A percentile compares a stretch with the other conserved stretches of the same genome.
These are phyloP conservation scores for Notodonta ziczac DNA, from an alignment of 2,888 invertebrate genomes.

Conservation along the genomic window DNA sequence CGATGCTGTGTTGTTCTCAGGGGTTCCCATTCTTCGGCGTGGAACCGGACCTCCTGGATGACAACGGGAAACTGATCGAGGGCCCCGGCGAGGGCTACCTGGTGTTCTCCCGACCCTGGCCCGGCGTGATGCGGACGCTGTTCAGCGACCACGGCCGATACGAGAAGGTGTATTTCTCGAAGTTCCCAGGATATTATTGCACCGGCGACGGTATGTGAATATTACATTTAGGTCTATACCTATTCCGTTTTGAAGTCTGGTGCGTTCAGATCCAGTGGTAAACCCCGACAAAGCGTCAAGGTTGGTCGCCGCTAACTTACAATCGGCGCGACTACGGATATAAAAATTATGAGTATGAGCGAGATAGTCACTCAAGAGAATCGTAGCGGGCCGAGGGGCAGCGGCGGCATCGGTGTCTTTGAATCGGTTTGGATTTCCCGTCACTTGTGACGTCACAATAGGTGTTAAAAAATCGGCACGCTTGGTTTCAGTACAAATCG, in stretches of 20 bases:
- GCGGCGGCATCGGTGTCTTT: too few relatives aligned
- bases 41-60: slow-evolving; percentile 93
- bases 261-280: background rate
- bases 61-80: slow-evolving; percentile 92
- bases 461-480: too few relatives aligned
- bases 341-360: too few relatives aligned
- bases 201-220: slow-evolving; percentile 95
- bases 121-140: slow-evolving; percentile 98
- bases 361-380: too few relatives aligned
- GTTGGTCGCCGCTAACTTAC: too few relatives aligned
- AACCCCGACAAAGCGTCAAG: too few relatives aligned
- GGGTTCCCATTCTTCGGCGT: slow-evolving; percentile 99
- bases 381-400: too few relatives aligned
- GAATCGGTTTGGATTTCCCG: too few relatives aligned
- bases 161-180: slow-evolving; percentile 96
- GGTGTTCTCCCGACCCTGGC: slow-evolving; percentile 98
- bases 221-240: background rate
- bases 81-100: slow-evolving; percentile 97
- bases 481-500: too few relatives aligned
- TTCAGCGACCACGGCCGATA: slow-evolving; percentile 96
- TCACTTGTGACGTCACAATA: too few relatives aligned
- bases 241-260: background rate
- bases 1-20: slow-evolving; percentile 72
- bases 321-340: too few relatives aligned
- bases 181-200: slow-evolving; percentile 98